Percentiles rank a stretch among this genome's conserved stretches.
Conservation (phyloP, 2,888 invertebrate species). For the Sipha maydis region DNA sequence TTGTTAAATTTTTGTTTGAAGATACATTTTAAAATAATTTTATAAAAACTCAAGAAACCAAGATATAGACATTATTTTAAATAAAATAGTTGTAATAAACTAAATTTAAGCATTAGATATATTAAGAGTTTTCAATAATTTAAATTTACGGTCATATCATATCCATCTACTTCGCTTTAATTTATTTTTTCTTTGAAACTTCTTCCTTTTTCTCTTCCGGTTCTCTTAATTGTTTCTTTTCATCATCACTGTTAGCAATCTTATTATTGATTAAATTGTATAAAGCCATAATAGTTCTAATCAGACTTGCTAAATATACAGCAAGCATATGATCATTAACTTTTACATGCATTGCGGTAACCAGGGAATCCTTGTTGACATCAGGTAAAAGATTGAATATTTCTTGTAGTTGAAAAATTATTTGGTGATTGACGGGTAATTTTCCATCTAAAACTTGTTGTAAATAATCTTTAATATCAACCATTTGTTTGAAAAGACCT, state of each 20-base stretch:
- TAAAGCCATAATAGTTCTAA: slow-evolving; percentile 94
- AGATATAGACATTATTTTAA: neutral
- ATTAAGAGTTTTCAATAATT: slow-evolving; percentile 15
- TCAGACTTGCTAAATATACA: slow-evolving; percentile 95
- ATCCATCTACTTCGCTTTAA: slow-evolving; percentile 72
- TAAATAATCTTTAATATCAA: slow-evolving; percentile 92
- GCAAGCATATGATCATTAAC: slow-evolving; percentile 99
- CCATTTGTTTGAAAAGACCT: slow-evolving; percentile 91
- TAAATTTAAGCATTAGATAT: neutral
- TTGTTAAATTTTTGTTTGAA: no score
- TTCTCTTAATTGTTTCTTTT: slow-evolving; percentile 83
- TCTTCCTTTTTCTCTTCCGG: slow-evolving; percentile 79
- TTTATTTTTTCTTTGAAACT: slow-evolving; percentile 72
- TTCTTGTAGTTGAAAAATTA: slow-evolving; percentile 96
- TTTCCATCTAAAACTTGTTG: slow-evolving; percentile 83
- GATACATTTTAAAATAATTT: no score
- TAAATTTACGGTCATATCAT: slow-evolving; percentile 36
- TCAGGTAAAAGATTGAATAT: slow-evolving; percentile 98
- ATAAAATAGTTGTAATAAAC: slow-evolving; percentile 7
- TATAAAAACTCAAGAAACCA: neutral
- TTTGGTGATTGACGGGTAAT: slow-evolving; percentile 97
- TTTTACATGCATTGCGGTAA: slow-evolving; percentile 95
- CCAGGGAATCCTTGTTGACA: slow-evolving; percentile 90
- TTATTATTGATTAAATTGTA: slow-evolving; percentile 99
- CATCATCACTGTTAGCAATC: slow-evolving; percentile 89